Percentiles rank a stretch among this genome's conserved stretches.
Conservation (phyloP, 2,797 vertebrate genomes). For the Stomatorhinus walkeri region DNA sequence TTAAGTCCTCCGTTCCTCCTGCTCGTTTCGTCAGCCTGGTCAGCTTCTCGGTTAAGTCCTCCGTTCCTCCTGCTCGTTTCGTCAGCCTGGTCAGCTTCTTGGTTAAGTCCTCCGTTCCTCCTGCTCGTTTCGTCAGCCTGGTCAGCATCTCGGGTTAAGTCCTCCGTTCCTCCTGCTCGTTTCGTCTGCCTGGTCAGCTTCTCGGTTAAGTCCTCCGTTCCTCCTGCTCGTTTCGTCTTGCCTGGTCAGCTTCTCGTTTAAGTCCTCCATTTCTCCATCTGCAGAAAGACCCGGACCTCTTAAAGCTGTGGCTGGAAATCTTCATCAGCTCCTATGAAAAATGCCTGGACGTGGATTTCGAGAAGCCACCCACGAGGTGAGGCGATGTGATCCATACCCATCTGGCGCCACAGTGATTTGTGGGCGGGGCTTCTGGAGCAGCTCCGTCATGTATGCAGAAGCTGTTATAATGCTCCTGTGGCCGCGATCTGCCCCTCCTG, state of each 20-base stretch:
- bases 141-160: not conserved
- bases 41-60: not conserved
- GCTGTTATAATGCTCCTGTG: not conserved
- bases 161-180: not conserved
- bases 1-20: slow-evolving; percentile 21
- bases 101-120: not conserved
- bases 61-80: slow-evolving; percentile 20
- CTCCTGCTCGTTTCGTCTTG: not conserved
- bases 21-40: not conserved
- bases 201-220: not conserved
- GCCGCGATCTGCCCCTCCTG: not conserved
- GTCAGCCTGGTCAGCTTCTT: not conserved
- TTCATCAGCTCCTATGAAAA: slow-evolving; percentile 91
- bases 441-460: not conserved
- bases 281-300: slow-evolving; percentile 94
- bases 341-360: slow-evolving; percentile 92
- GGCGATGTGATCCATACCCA: slow-evolving; percentile 22
- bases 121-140: not conserved
- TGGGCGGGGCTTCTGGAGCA: not conserved
- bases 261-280: slow-evolving; percentile 29
- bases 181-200: not conserved
- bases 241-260: not conserved
- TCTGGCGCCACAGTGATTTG: not conserved
- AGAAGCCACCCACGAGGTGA: slow-evolving; percentile 89
- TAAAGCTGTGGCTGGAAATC: slow-evolving; percentile 92